A percentile compares a stretch with the other conserved stretches of the same genome.
Conservation (phyloP, 2,888 invertebrate genomes). For the Cephus pulcher region DNA sequence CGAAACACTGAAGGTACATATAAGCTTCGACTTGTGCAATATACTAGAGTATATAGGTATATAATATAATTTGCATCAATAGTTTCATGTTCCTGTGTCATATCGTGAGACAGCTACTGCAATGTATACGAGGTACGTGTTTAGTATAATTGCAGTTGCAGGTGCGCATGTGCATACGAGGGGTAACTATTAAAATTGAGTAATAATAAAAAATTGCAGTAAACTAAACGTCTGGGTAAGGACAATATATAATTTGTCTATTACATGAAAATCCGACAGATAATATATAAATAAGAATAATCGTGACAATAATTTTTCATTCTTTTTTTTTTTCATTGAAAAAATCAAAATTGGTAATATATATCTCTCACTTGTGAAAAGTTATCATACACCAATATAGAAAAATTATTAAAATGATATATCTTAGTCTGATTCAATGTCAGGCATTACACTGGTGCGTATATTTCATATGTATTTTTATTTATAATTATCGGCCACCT, state of each 20-base stretch:
- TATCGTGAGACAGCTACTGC: background rate
- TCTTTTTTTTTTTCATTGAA: too few relatives aligned
- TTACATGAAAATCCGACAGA: background rate
- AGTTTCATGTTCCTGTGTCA: background rate
- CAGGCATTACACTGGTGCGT: background rate
- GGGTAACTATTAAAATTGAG: background rate
- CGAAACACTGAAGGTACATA: background rate
- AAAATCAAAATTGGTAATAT: too few relatives aligned
- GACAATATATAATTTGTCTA: background rate
- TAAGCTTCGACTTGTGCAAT: background rate
- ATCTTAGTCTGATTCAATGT: background rate
- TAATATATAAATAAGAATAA: background rate
- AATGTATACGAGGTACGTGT: background rate
- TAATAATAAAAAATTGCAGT: background rate
- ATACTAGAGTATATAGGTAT: background rate
- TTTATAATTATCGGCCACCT: background rate
- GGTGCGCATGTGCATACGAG: background rate
- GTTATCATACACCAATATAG: background rate
- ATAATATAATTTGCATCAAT: background rate
- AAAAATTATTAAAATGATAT: background rate
- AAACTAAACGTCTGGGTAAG: background rate
- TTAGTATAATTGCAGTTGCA: background rate
- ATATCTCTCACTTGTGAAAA: too few relatives aligned
- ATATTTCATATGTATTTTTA: background rate
- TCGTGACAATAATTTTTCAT: background rate